A percentile compares a stretch with the other conserved stretches of the same genome.
Conservation (phyloP, 2,888 invertebrate species). For the Gortyna flavago region DNA sequence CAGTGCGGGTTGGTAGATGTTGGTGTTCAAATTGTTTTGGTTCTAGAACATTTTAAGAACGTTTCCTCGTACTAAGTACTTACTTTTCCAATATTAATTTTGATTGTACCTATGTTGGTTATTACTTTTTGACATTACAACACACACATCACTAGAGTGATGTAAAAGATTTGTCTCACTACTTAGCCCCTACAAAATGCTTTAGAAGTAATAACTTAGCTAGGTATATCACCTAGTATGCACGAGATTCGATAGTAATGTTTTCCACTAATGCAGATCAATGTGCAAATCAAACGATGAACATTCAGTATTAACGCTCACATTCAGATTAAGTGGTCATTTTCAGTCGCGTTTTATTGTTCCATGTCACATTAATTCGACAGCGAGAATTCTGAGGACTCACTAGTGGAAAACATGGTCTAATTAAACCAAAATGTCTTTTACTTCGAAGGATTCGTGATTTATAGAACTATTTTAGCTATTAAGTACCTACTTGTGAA, state of each 20-base stretch:
- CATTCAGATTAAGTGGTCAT: slow-evolving; percentile 64
- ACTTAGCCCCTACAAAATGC: background rate
- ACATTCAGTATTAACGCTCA: slow-evolving; percentile 58
- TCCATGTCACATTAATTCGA: slow-evolving; percentile 56
- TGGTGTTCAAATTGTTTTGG: background rate
- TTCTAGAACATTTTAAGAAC: background rate
- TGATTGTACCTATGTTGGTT: background rate
- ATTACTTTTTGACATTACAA: no score
- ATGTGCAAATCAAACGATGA: slow-evolving; percentile 56
- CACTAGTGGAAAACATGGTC: slow-evolving; percentile 30
- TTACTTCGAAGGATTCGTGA: slow-evolving; percentile 20
- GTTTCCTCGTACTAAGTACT: background rate
- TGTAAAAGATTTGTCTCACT: background rate
- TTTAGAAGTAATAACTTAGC: background rate
- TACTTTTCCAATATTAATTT: background rate
- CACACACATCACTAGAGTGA: background rate
- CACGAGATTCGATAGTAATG: background rate
- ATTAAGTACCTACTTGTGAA: background rate
- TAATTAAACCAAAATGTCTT: slow-evolving; percentile 7
- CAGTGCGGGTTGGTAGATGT: background rate
- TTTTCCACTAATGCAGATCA: slow-evolving; percentile 34
- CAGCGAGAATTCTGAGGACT: slow-evolving; percentile 60
- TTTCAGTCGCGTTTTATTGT: slow-evolving; percentile 64
- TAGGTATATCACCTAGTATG: background rate
- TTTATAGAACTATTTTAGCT: slow-evolving; percentile 16